Base-by-base conservation (phyloP, 2,113 vertebrate genomes). In the Trematomus loennbergii region DNA sequence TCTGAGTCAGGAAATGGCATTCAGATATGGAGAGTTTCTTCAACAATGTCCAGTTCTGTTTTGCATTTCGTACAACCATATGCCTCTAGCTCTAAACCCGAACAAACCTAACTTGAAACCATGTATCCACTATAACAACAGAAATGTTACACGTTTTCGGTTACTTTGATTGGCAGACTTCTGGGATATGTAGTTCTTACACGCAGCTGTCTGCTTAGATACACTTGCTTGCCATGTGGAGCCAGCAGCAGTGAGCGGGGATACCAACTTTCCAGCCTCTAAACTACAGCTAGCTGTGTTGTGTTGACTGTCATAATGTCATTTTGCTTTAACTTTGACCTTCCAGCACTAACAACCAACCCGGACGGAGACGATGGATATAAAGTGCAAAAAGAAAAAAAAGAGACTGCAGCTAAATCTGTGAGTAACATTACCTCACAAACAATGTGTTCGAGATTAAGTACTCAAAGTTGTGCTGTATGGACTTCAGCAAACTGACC, bases 311-410 rank as follows among this genome's bases (percentile, higher is more conserved):
- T 60, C 57, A 90, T 79, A 18, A 96, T 96, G 95, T 94, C 93
- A 1, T 96, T 96, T 84, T 92, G 91, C 79, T 96, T 96, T 81
- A 95, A 95, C 77, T 96, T 96, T 52, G 86, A 94, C 48, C 68
- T 95, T 40, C 77, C 89, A 9, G 65, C 61, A 48, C 67, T 86
- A 61, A 50, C 86, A 49, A 59, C 54, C 46, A 52, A 59, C 1
- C 12, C n/a, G 1, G 48, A 48, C 2, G 59, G 60, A 15, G 70
- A n/a, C 68, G 73, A 25, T 29, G 81, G 16, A 54, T 74, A 59
- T 22, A 53, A 66, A 3, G 1, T 33, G 17, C 65, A 78, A 43
- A 73, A 62, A 12, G 79, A 62, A 73, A 78, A 76, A 20, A 69
- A 40, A 60, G 66, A 54, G 15, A 60, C 2, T 29, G 43, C 71